Base-by-base conservation (phyloP, 1,140 invertebrate genomes). In the Episyrphus balteatus region DNA sequence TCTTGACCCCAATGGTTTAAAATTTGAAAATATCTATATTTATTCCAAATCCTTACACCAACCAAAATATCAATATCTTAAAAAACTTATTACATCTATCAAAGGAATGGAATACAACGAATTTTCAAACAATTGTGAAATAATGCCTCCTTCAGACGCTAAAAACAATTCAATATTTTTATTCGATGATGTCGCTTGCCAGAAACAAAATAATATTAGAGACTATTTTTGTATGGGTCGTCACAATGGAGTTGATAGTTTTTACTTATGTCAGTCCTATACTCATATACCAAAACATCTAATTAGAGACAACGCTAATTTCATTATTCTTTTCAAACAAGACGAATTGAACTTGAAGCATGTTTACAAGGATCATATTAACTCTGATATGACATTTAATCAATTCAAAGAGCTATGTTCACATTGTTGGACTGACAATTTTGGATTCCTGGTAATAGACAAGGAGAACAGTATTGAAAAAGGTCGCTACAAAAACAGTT, bases 281-380 rank as follows among this genome's bases (percentile, higher is more conserved):
- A 50, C 62, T 9, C 54, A 54, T 42, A 61, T 70, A 44, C 62
- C 59, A 11, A 71, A 71, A 59, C 68, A 71, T 52, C 54, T 71
- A 34, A 51, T 70, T 26, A 47, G 66, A 13, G 69, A 73, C 51
- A 73, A 69, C 61, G 51, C 55, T 32, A 69, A 70, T 57, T 49
- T 69, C 15, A 26, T 69, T 13, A 48, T 66, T 18, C 13, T 70
- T 14, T 70, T 71, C 56, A 62, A 61, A 53, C 69, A 70, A 58
- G 69, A 70, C 59, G 59, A 64, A 38, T 51, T 54, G 9, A 71
- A 71, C 59, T 54, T 70, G 31, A 60, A 61, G 51, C 69, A 72
- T 56, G 57, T 70, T 37, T 70, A 62, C 47, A 50, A 61, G 21
- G 62, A 71, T 51, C 62, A 71, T 56, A 56, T 70, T 19, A 57